A percentile compares a stretch with the other conserved stretches of the same genome.
Evolutionary conservation across 1,140 invertebrate species (phyloP).

Genomic region (Nymphalis io): DNA sequence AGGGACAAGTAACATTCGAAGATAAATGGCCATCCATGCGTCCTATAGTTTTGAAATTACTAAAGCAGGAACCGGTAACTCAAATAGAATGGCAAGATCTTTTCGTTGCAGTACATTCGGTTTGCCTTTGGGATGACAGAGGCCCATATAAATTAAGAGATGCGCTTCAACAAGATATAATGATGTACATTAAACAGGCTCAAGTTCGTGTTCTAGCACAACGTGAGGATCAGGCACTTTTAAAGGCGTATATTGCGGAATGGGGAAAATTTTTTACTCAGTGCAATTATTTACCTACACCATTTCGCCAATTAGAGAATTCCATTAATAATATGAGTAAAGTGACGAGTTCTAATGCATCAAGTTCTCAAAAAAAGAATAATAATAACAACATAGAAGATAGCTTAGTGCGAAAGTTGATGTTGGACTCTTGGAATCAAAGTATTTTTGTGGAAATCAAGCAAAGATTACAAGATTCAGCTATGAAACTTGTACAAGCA

Average conservation of each 20-base stretch:
- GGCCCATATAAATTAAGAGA: slow-evolving; percentile 92
- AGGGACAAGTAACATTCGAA: slow-evolving; percentile 90
- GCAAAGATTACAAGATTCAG: slow-evolving; percentile 95
- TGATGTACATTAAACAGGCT: slow-evolving; percentile 96
- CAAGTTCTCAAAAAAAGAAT: slow-evolving; percentile 86
- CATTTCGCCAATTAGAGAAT: slow-evolving; percentile 95
- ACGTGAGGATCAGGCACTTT: slow-evolving; percentile 95
- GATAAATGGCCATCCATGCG: slow-evolving; percentile 97
- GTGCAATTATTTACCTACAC: slow-evolving; percentile 97
- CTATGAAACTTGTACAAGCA: slow-evolving; percentile 97
- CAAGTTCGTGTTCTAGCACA: slow-evolving; percentile 94
- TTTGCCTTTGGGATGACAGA: slow-evolving; percentile 98
- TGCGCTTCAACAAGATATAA: slow-evolving; percentile 95
- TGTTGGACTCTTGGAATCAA: slow-evolving; percentile 99
- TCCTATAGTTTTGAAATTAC: slow-evolving; percentile 94
- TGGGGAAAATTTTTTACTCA: slow-evolving; percentile 99
- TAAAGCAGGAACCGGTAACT: slow-evolving; percentile 96
- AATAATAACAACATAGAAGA: slow-evolving; percentile 89
- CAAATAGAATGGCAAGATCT: slow-evolving; percentile 98
- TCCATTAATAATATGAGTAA: slow-evolving; percentile 83
- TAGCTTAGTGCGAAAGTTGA: slow-evolving; percentile 95
- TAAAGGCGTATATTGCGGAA: slow-evolving; percentile 97
- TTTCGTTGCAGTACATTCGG: slow-evolving; percentile 96
- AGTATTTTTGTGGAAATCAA: slow-evolving; percentile 98
- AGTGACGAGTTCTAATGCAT: slow-evolving; percentile 65